Evolutionary conservation across 2,888 invertebrate genomes (phyloP), one percentile per base, ranked within the genome.

Genomic region (Eupsilia transversa): DNA sequence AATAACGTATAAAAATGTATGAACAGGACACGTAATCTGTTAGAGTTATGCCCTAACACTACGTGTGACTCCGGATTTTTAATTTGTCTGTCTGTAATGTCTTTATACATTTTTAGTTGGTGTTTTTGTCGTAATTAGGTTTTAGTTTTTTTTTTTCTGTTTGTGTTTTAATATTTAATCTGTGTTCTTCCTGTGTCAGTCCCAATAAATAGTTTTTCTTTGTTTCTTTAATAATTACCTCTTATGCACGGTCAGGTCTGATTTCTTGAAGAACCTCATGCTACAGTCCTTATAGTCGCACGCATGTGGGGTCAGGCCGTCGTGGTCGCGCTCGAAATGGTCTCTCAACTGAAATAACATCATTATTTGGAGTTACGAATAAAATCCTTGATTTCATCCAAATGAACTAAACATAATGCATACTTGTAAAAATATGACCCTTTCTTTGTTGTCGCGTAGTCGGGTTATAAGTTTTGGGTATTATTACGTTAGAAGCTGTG

Each of bases 271-370:
- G 89, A 95, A 96, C 49, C 89, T 92, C 79, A 91, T 93, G 3
- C 82, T 87, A 84, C 96, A 96, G 9, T 85, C 91, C 5, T 89
- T 85, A 23, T 84, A 80, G n/a, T 90, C 88, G 74, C 96, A 96
- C 46, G 61, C 87, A 85, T 91, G 91, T 20, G 92, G 91, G 9
- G 88, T 88, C 56, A 87, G 75, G 0, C 89, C 82, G 17, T 93
- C 91, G 88, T 96, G 96, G 72, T 93, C 93, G 10, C 95, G 92
- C 61, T 92, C 92, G n/a, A 92, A 79, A 87, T 96, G 96, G 2
- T 91, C 89, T 67, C 91, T 93, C 43, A 96, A 75, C 96, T 96
- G 88, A 3, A 85, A 83, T 59, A 65, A 57, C 74, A 66, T 46
- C 1, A n/a, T 33, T n/a, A 65, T 59, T 59, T 59, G 10, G 10